These are phyloP conservation scores for Cossypha polioptera DNA, from an alignment of 2,797 vertebrate genomes.

Conservation along the genomic window DNA sequence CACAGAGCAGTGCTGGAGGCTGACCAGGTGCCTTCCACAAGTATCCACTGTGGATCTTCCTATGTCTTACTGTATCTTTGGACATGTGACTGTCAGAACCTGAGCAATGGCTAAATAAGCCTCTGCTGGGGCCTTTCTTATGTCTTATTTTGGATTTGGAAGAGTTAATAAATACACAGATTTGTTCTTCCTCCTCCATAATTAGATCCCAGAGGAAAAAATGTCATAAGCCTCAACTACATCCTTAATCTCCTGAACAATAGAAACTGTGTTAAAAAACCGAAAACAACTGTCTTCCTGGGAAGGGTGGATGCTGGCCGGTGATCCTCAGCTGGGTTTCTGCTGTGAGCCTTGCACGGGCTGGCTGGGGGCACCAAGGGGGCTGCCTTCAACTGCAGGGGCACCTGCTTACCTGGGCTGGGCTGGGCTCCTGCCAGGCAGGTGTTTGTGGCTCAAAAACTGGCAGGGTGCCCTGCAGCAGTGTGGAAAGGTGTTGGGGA, in stretches of 20 bases:
- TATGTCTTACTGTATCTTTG: background rate
- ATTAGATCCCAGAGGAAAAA: constrained; percentile 4
- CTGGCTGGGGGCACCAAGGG: fast-evolving
- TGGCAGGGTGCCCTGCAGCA: background rate
- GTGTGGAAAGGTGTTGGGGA: background rate
- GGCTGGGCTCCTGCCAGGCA: background rate
- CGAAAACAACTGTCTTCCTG: background rate
- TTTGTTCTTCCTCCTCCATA: background rate
- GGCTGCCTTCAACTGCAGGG: fast-evolving
- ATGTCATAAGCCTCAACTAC: background rate
- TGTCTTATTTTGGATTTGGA: background rate
- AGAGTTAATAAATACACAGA: background rate
- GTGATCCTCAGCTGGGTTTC: background rate
- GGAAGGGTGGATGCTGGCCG: background rate
- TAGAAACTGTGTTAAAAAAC: background rate
- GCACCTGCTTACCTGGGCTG: background rate
- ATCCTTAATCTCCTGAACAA: constrained; percentile 1
- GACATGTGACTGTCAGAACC: background rate
- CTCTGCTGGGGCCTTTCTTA: background rate
- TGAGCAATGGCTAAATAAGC: background rate
- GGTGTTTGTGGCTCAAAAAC: background rate
- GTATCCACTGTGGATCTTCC: background rate
- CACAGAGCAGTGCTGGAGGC: background rate
- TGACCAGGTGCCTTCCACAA: background rate
- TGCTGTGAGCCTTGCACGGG: fast-evolving